Evolutionary conservation across 2,888 invertebrate genomes (phyloP), one percentile per base, ranked within the genome.

Genomic region (Nemoura dubitans): DNA sequence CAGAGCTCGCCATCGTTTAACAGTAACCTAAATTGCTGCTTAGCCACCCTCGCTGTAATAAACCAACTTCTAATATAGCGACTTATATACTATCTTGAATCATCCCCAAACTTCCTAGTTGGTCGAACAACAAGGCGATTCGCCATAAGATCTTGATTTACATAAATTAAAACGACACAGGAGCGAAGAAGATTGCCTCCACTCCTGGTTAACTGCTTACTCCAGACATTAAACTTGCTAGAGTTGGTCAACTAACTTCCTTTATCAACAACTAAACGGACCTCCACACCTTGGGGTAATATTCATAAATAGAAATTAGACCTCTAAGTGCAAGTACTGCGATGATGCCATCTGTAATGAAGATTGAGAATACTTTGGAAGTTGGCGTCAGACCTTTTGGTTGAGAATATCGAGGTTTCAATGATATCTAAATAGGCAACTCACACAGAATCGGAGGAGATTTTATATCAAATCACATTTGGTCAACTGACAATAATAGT

Each of bases 221-320:
- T 78, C 27, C 28, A 78, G 59, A 59, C 59, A 59, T 59, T 59
- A 59, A 59, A 59, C 59, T 59, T 59, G 59, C 21, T 7, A 59
- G 10, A 59, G 59, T 59, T 59, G 59, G 59, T 59, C 59, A 59
- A 59, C 59, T 59, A 59, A 59, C 59, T 59, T 59, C 59, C 59
- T 59, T 59, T 59, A 59, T 59, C 59, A 78, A 28, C 78, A 78
- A 78, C 78, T 27, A 78, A 78, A 78, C 78, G 28, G 28, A 78
- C 28, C 78, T 25, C 27, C 10, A 6, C 78, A 78, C 78, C 78
- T 78, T 78, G 78, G 78, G 78, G 16, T 78, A 27, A 78, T 78
- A 83, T 83, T 83, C 83, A 83, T 83, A 83, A 83, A 83, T 83
- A 83, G 83, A 83, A 83, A 83, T 83, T 83, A 83, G 83, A 43